Percentiles rank a stretch among this genome's conserved stretches.
Evolutionary conservation across 2,888 invertebrate species (phyloP).

Genomic region (Temnothorax unifasciatus): DNA sequence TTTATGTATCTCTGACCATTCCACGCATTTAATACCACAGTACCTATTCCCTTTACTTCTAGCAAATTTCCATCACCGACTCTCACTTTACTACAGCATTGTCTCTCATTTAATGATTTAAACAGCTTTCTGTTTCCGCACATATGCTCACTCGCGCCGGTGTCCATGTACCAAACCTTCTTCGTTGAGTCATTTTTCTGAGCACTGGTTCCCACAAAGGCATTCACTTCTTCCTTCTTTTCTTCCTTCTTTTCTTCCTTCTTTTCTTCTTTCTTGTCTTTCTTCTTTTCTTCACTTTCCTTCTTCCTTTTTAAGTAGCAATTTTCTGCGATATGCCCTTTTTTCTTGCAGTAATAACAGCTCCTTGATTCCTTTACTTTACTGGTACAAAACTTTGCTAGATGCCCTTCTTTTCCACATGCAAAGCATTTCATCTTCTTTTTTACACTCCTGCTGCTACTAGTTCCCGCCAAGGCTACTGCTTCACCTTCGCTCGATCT

Average conservation of each 20-base stretch:
- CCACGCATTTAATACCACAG: not conserved
- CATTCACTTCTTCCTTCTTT: conserved; percentile 2
- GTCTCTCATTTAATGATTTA: not conserved
- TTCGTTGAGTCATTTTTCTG: not conserved
- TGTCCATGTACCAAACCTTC: not conserved
- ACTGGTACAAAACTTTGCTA: not conserved
- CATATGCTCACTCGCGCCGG: conserved; percentile 4
- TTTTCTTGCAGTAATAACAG: not conserved
- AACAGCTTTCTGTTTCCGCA: not conserved
- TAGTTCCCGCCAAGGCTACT: not conserved
- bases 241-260: not conserved
- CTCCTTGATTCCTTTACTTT: not conserved
- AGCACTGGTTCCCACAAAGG: not conserved
- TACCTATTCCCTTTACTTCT: not conserved
- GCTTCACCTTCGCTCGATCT: not conserved
- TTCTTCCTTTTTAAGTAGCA: too few species aligned
- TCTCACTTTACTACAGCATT: not conserved
- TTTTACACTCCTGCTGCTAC: not conserved
- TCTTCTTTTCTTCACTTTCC: not conserved
- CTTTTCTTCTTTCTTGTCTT: not conserved
- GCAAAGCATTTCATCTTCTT: not conserved
- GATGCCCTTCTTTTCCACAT: not conserved
- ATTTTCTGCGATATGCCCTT: too few species aligned
- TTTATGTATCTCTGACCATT: not conserved
- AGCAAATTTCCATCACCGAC: not conserved